Percentiles rank a stretch among this genome's conserved stretches.
Evolutionary conservation across 1,140 invertebrate genomes (phyloP).

Genomic region (Chlorops oryzae): DNA sequence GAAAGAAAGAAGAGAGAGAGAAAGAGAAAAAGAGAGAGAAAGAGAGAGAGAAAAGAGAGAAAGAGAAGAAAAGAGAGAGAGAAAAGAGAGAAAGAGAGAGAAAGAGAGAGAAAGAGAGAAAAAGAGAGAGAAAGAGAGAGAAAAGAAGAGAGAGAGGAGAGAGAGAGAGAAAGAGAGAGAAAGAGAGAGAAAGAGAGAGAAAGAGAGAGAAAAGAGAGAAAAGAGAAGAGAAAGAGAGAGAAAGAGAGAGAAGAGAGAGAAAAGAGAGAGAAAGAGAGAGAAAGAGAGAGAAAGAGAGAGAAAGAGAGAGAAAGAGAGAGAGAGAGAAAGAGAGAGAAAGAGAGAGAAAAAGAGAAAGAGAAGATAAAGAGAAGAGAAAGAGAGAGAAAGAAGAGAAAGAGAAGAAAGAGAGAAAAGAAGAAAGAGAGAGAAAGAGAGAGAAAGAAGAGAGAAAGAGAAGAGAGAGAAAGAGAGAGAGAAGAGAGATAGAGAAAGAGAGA

Average conservation of each 20-base stretch:
- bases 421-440: too few species aligned
- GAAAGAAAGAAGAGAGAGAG: neutral
- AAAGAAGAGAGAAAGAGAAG: too few species aligned
- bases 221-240: neutral
- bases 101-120: neutral
- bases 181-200: neutral
- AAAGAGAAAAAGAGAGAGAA: neutral
- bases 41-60: neutral
- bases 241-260: neutral
- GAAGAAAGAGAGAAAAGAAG: too few species aligned
- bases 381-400: neutral
- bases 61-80: neutral
- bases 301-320: neutral
- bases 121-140: neutral
- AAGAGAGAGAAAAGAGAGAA: neutral
- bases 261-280: neutral
- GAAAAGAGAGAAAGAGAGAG: neutral
- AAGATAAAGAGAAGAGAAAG: too few species aligned
- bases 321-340: neutral
- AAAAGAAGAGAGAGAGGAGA: neutral
- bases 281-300: too few species aligned
- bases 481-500: too few species aligned
- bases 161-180: neutral
- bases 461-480: too few species aligned
- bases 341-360: neutral